Evolutionary conservation across 2,888 invertebrate species (phyloP), one percentile per base, ranked within the genome.

Genomic region (Gibbula magus): DNA sequence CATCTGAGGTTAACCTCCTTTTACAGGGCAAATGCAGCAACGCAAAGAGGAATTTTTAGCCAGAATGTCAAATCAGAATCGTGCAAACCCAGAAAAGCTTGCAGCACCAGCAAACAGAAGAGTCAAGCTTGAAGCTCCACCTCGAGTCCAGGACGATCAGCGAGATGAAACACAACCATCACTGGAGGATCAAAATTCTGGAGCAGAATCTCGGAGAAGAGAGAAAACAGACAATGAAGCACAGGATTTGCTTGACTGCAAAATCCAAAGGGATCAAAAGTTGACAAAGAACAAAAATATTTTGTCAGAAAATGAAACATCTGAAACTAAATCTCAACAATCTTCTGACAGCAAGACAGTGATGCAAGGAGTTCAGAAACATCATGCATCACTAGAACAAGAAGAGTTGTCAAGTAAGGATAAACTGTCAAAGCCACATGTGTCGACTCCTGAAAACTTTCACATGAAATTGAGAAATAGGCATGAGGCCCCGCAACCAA

Each of bases 31-130:
- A 32, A 45, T 54, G 16, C 13, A 66, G 32, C 52, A 35, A 53
- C 75, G 51, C 53, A 75, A 80, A 39, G 82, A 80, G 51, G 80
- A 78, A 25, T 82, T 80, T 80, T 76, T 82, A 4, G 75, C 70
- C 35, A 75, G 75, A 39, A 13, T 82, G 22, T 67, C 82, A 3
- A 39, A 22, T 66, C 54, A 51, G 1, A 73, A 53, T 53, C 32
- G 29, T 25, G 52, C 74, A 29, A 45, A 66, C 29, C 22, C 51
- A 29, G 25, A 45, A 8, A n/a, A 78, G n/a, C 7, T 16, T 16
- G 8, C 13, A 10, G 16, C n/a, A 25, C 22, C 16, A 39, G 25
- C n/a, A 51, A 39, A n/a, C 13, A n/a, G 51, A 74, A 74, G 16
- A 51, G 25, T 52, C 51, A 32, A 39, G 52, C 51, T 20, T 16